Percentiles rank a stretch among this genome's conserved stretches.
Conservation (phyloP, 1,140 invertebrate species). For the Cotesia typhae region DNA sequence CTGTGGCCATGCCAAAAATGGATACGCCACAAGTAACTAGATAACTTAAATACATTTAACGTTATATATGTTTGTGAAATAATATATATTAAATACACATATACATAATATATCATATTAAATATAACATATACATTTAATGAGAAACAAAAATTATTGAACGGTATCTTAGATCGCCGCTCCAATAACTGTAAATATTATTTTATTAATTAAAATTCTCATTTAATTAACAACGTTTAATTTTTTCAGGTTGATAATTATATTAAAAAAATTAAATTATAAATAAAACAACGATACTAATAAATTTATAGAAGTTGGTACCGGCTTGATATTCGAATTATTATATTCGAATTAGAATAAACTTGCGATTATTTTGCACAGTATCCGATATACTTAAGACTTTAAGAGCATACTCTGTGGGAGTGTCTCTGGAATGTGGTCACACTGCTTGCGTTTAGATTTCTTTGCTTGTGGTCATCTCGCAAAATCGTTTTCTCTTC, state of each 20-base stretch:
- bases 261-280: too few species aligned
- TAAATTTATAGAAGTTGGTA: too few species aligned
- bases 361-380: conserved; percentile 2
- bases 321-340: not conserved
- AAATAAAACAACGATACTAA: not conserved
- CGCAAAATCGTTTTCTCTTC: conserved; percentile 34
- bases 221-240: too few species aligned
- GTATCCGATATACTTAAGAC: conserved; percentile 26
- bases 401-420: conserved; percentile 47
- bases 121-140: too few species aligned
- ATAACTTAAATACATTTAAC: conserved; percentile 1
- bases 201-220: too few species aligned
- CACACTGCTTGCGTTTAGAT: conserved; percentile 47
- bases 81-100: not conserved
- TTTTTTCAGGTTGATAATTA: too few species aligned
- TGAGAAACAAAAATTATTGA: too few species aligned
- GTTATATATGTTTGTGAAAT: not conserved
- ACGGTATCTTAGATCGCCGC: not conserved
- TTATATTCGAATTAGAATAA: not conserved
- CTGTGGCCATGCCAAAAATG: conserved; percentile 32
- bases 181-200: not conserved
- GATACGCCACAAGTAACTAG: conserved; percentile 29
- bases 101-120: too few species aligned
- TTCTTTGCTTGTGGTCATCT: conserved; percentile 42
- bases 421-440: conserved; percentile 58